Evolutionary conservation across 2,797 vertebrate genomes (phyloP), one percentile per base, ranked within the genome.

Genomic region (Pterois miles): DNA sequence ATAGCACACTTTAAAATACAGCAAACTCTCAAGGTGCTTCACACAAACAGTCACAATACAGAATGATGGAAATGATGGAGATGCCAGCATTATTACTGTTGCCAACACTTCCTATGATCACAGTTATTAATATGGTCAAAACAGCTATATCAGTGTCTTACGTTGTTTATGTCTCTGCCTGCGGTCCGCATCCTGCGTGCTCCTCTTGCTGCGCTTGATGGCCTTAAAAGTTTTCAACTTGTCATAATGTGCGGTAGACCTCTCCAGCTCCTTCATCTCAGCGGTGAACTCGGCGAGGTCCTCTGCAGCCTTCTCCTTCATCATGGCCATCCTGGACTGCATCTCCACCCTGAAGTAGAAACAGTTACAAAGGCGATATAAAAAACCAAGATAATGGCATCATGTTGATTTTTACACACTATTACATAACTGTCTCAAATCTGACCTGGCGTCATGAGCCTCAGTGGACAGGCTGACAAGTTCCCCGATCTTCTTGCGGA

Each of bases 301-400:
- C 87, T 96, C 97, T 71, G 92, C 92, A 0, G 94, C 95, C 60
- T 96, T 96, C 83, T 97, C 97, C 85, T 78, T 96, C 88, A 97
- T 93, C 85, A 95, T 71, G 33, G 80, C 88, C 85, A 95, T 92
- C 92, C 97, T 97, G 59, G 93, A 81, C 86, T 96, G 96, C 6
- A 96, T 95, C 77, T 97, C 96, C 74, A 94, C 92, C 83, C 97
- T 98, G 53, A 59, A 23, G 33, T 14, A 73, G 14, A 70, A 57
- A 78, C 4, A 5, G 74, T 46, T 11, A 23, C 22, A 62, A 43
- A 65, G 18, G 34, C 54, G 3, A 57, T 6, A 59, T 38, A 53
- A 54, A 16, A 65, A n/a, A 69, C 6, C n/a, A 77, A 67, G 4
- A 38, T 50, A 5, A 76, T 33, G 3, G 65, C 33, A 36, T 59